Percentiles rank a stretch among this genome's conserved stretches.
These are phyloP conservation scores for Seira sanloemensis DNA, from an alignment of 2,888 invertebrate species.

Conservation along the genomic window DNA sequence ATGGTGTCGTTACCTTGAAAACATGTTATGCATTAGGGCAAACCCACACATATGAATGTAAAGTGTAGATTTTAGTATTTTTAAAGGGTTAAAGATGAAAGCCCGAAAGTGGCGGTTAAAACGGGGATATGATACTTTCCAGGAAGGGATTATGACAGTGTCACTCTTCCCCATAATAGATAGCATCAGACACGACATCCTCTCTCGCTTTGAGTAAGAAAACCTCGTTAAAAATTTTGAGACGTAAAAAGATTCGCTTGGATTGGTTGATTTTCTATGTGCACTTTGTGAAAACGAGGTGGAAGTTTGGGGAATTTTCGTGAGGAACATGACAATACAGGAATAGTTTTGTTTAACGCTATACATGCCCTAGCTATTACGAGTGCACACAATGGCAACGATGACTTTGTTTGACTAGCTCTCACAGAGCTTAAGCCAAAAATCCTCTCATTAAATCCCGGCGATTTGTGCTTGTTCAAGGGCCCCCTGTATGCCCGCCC, in stretches of 20 bases:
- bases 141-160: background rate
- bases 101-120: conserved; percentile 1
- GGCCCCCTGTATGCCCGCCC: background rate
- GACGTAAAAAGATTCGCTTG: background rate
- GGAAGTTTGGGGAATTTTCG: too few species aligned
- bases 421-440: background rate
- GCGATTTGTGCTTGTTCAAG: background rate
- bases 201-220: background rate
- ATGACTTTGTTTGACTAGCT: background rate
- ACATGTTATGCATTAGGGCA: background rate
- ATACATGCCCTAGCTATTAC: background rate
- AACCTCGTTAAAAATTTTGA: conserved; percentile 5
- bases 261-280: conserved; percentile 2
- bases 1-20: conserved; percentile 4
- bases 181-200: background rate
- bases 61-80: background rate
- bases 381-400: background rate
- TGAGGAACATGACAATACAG: background rate
- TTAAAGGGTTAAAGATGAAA: conserved; percentile 7
- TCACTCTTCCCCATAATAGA: background rate
- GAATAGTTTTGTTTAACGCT: background rate
- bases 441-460: background rate
- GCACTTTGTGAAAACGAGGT: background rate
- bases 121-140: background rate
- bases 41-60: background rate